Evolutionary conservation across 1,140 invertebrate species (phyloP).

Genomic region (Camponotus floridanus): DNA sequence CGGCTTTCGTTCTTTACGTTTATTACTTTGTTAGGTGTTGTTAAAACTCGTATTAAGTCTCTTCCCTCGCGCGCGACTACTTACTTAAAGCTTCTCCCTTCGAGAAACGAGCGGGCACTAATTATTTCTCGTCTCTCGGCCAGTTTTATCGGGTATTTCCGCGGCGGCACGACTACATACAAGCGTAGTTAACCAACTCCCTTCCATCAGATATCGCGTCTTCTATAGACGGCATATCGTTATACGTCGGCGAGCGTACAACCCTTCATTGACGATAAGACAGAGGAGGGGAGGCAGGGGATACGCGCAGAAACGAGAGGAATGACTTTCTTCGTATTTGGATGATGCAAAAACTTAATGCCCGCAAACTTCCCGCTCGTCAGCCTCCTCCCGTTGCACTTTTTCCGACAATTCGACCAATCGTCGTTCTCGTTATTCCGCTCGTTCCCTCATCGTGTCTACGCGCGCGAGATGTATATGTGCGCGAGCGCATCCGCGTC

Average conservation of each 20-base stretch:
- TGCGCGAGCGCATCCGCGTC: neutral
- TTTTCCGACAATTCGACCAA: slow-evolving; percentile 62
- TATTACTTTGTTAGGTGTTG: slow-evolving; percentile 51
- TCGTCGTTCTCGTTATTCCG: slow-evolving; percentile 48
- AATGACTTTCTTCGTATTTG: slow-evolving; percentile 55
- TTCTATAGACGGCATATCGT: slow-evolving; percentile 77
- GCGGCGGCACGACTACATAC: slow-evolving; percentile 36
- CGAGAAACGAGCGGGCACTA: slow-evolving; percentile 62
- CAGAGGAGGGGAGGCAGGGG: neutral
- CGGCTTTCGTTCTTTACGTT: slow-evolving; percentile 29
- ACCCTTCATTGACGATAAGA: slow-evolving; percentile 74
- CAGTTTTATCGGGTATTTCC: slow-evolving; percentile 61
- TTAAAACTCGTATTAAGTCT: slow-evolving; percentile 50
- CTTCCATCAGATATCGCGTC: slow-evolving; percentile 77
- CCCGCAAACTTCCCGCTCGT: slow-evolving; percentile 67
- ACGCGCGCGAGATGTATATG: neutral
- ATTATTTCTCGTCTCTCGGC: slow-evolving; percentile 75
- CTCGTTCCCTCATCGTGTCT: slow-evolving; percentile 42
- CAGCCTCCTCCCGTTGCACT: slow-evolving; percentile 47
- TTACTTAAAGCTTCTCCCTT: slow-evolving; percentile 10
- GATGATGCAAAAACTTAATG: slow-evolving; percentile 75
- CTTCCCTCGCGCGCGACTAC: neutral
- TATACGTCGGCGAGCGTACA: slow-evolving; percentile 63
- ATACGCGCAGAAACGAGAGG: neutral
- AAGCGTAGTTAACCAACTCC: slow-evolving; percentile 74